Percentiles rank a stretch among this genome's conserved stretches.
phyloP scores from a whole-genome alignment of 2,113 vertebrate genomes.

The Antechinus stuartii region DNA sequence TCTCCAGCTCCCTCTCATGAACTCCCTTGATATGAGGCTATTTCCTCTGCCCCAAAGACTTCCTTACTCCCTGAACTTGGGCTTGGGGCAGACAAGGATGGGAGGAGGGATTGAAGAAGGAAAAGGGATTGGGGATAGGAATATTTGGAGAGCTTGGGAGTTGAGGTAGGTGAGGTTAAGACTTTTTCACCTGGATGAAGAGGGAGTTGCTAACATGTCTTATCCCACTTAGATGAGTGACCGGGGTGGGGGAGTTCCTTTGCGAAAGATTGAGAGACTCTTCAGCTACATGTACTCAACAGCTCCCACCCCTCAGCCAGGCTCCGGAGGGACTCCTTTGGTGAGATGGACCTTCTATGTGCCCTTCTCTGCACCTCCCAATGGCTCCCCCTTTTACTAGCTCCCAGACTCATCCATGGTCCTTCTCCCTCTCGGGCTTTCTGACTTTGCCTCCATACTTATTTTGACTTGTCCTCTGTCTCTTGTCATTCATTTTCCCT shows the following conservation, averaged over 20 bases:
- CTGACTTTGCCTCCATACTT: background rate
- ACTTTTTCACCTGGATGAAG: background rate
- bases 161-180: background rate
- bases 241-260: slow-evolving; percentile 92
- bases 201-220: background rate
- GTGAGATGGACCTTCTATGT: slow-evolving; percentile 76
- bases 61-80: background rate
- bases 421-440: background rate
- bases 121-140: background rate
- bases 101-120: background rate
- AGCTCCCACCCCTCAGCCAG: slow-evolving; percentile 90
- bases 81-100: background rate
- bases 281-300: slow-evolving; percentile 99
- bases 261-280: slow-evolving; percentile 93
- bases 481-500: background rate
- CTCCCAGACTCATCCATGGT: background rate
- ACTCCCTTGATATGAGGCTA: background rate
- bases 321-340: slow-evolving; percentile 88
- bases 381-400: background rate
- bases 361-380: background rate
- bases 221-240: slow-evolving; percentile 89
- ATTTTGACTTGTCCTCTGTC: background rate
- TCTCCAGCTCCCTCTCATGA: background rate
- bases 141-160: background rate
- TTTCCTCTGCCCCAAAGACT: background rate